A percentile compares a stretch with the other conserved stretches of the same genome.
Evolutionary conservation across 1,140 invertebrate genomes (phyloP).

Genomic region (Pectinophora gossypiella): DNA sequence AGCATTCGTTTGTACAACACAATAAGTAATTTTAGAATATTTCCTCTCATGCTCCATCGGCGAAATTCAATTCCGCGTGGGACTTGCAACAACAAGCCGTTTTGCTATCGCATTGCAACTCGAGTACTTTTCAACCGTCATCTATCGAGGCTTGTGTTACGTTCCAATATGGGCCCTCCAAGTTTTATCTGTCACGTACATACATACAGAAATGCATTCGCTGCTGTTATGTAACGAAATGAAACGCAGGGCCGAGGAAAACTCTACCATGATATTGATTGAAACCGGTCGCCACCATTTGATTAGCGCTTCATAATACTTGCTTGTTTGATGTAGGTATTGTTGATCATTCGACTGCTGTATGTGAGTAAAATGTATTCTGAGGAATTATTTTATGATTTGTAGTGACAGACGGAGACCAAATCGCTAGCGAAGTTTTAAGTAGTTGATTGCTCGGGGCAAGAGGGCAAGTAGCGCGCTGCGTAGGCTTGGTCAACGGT

Average conservation of each 20-base stretch:
- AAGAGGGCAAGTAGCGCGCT: conserved; percentile 18
- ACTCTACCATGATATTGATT: conserved; percentile 29
- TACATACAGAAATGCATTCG: not conserved
- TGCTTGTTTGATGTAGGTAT: conserved; percentile 21
- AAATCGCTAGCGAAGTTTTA: not conserved
- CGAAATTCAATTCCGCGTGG: conserved; percentile 45
- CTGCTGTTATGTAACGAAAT: conserved; percentile 32
- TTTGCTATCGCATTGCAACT: conserved; percentile 28
- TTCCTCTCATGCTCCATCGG: conserved; percentile 50
- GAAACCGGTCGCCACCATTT: conserved; percentile 26
- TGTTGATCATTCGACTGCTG: conserved; percentile 8
- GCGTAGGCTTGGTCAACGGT: conserved; percentile 38
- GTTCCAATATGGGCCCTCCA: too few species aligned
- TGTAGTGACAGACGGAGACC: not conserved
- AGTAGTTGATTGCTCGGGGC: conserved; percentile 11
- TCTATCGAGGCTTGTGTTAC: not conserved
- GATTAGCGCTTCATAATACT: conserved; percentile 23
- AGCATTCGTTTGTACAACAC: conserved; percentile 42
- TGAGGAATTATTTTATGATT: not conserved
- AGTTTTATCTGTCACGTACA: too few species aligned
- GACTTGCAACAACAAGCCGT: conserved; percentile 21
- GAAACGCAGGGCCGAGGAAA: conserved; percentile 23
- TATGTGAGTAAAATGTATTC: not conserved
- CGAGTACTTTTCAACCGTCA: conserved; percentile 4
- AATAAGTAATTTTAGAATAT: conserved; percentile 52